Base-by-base conservation (phyloP, 2,888 invertebrate genomes). In the Cryptocheilus praepositus region DNA sequence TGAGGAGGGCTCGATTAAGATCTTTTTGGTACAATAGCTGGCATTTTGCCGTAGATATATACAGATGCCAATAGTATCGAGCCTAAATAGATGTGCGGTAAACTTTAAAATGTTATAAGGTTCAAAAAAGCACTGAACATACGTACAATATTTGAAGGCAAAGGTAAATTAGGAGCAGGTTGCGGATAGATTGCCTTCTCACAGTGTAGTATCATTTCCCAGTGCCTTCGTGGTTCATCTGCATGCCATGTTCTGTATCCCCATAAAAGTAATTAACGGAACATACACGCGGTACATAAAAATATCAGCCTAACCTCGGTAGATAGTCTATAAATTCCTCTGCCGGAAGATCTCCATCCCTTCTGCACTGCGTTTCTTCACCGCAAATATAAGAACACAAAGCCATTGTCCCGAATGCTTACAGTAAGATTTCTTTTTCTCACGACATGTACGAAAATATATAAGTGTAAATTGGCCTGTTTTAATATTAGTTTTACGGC, bases 1-100 rank as follows among this genome's bases (percentile, higher is more conserved):
- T 54, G 16, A 64, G 61, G 28, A 81, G 73, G 43, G 73, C 72
- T 21, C 53, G 70, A 68, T 79, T 81, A 57, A 81, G 25, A 54
- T 72, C 71, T 61, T 67, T 74, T 69, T 79, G 81, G 64, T 81
- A 80, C 59, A 64, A 56, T 16, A 54, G 60, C 59, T 71, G 64
- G 61, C 81, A 75, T 65, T 64, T 78, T 56, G 70, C 70, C 53
- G 69, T 74, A 45, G 76, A 63, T 25, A 71, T 65, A 73, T 80
- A 81, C 64, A 82, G 70, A 67, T 81, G 74, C 82, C 81, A 80
- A 76, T 81, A 79, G 75, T 82, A 82, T 65, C 79, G 80, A 63
- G 77, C 77, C 81, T 81, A 76, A 43, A 67, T 59, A 76, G 76
- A 76, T 73, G 74, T 79, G 76, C 70, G 13, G 19, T 13, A 11